Evolutionary conservation across 2,797 vertebrate species (phyloP).

Genomic region (Anguilla obscura): DNA sequence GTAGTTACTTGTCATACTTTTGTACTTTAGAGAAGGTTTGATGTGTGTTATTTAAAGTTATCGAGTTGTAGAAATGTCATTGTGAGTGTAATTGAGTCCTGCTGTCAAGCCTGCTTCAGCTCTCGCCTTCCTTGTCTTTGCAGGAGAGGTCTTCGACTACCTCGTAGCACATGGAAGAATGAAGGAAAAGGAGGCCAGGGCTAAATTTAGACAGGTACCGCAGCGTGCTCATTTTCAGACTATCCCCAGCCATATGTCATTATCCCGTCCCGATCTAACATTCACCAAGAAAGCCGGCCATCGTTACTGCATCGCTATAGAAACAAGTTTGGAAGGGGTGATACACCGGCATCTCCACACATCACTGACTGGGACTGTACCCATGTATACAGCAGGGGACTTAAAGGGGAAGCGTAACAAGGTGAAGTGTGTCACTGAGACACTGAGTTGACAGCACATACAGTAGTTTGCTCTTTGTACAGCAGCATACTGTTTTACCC

Average conservation of each 20-base stretch:
- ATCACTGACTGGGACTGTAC: neutral
- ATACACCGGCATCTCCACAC: neutral
- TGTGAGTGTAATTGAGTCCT: neutral
- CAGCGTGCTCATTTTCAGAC: slow-evolving; percentile 44
- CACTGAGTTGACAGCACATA: neutral
- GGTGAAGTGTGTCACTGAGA: neutral
- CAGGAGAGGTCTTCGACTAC: slow-evolving; percentile 95
- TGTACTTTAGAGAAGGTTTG: neutral
- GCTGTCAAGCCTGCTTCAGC: neutral
- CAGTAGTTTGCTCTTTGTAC: neutral
- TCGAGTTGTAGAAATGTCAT: neutral
- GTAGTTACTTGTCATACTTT: neutral
- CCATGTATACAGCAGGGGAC: neutral
- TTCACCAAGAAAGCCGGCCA: neutral
- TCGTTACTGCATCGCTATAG: slow-evolving; percentile 19
- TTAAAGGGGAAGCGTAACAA: neutral
- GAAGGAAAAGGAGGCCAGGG: slow-evolving; percentile 95
- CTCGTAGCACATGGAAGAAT: slow-evolving; percentile 95
- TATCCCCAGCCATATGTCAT: slow-evolving; percentile 34
- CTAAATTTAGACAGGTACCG: slow-evolving; percentile 94
- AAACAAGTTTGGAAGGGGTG: neutral
- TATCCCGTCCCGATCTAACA: slow-evolving; percentile 21
- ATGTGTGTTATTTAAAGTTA: neutral
- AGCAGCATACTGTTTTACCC: neutral
- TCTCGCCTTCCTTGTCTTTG: slow-evolving; percentile 30